Base-by-base conservation (phyloP, 2,113 vertebrate species). In the Phainopepla nitens region DNA sequence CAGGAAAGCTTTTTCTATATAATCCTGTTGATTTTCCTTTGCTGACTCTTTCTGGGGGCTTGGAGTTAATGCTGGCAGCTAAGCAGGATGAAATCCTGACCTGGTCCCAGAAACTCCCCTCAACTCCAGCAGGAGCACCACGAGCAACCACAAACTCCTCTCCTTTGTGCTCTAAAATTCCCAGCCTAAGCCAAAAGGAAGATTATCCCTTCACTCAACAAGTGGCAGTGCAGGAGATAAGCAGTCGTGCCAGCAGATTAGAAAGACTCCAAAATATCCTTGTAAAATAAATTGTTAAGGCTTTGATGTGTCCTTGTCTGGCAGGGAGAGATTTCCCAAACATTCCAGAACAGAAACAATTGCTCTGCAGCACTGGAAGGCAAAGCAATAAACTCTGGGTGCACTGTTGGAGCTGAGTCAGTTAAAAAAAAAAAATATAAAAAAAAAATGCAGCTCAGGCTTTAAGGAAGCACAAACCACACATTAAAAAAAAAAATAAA, bases 251-350 rank as follows among this genome's bases (percentile, higher is more conserved):
- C 71, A 41, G 82, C 70, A 90, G 86, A 94, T 90, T 82, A 95
- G 60, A 62, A 36, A 78, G 82, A n/a, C 75, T 88, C 82, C 51
- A 62, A 88, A 94, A 82, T 62, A 73, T 12, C 82, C 39, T n/a
- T 31, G 65, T 85, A 85, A 90, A 90, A 94, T 79, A 79, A 95
- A 90, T 70, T 28, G 2, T 28, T n/a, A 17, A 62, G 20, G 68
- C 83, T 92, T 92, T 79, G 82, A 88, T 90, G 86, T 82, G 77
- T 42, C 73, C 56, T 85, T 88, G 75, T 86, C 83, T 89, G 61
- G 35, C 56, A 79, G 61, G 8, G 42, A 31, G 89, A 75, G 50
- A 44, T 62, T 85, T 78, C 75, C 42, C 51, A 66, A 82, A 57
- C 15, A 13, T 75, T 65, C 39, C 45, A 71, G 35, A 53, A 15